Base-by-base conservation (phyloP, 2,113 vertebrate species). In the Anoplopoma fimbria region DNA sequence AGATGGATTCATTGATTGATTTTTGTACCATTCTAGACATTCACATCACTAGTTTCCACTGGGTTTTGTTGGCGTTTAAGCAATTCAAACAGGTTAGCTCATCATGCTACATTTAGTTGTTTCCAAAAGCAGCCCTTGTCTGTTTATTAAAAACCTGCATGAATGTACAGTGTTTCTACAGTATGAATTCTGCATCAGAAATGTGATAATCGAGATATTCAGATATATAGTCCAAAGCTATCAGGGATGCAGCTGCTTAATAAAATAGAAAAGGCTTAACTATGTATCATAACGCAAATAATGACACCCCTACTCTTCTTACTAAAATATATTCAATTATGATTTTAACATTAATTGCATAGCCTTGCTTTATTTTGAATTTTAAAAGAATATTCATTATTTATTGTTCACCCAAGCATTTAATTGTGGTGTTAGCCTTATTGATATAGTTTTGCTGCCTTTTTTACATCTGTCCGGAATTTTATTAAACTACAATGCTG, bases 381-480 rank as follows among this genome's bases (percentile, higher is more conserved):
- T 88, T 33, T 23, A 27, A 60, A 36, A 45, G 61, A 27, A 27
- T 69, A 69, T 64, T 82, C 79, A 75, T 81, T 93, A 93, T 95
- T 95, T 95, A 93, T 95, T 94, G 84, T 90, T 85, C 77, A 88
- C 79, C 84, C 75, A 85, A 75, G 63, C 75, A 83, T 90, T 81
- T 88, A 70, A 62, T 74, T 89, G 80, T 82, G 76, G 65, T 86
- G 61, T 85, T 73, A 61, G 85, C 84, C 81, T 81, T 90, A 72
- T 80, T 74, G 64, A 61, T 90, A 47, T 57, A 62, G 60, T 82
- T 85, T 70, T 89, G 74, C 87, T 87, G 89, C 84, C 86, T 91
- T 89, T 67, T 91, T 89, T 67, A 69, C 49, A 69, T 70, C 27
- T 33, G 3, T 78, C 17, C 81, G 73, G 19, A 68, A 27, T 75